Evolutionary conservation across 2,888 invertebrate genomes (phyloP), one percentile per base, ranked within the genome.

Genomic region (Selenia dentaria): DNA sequence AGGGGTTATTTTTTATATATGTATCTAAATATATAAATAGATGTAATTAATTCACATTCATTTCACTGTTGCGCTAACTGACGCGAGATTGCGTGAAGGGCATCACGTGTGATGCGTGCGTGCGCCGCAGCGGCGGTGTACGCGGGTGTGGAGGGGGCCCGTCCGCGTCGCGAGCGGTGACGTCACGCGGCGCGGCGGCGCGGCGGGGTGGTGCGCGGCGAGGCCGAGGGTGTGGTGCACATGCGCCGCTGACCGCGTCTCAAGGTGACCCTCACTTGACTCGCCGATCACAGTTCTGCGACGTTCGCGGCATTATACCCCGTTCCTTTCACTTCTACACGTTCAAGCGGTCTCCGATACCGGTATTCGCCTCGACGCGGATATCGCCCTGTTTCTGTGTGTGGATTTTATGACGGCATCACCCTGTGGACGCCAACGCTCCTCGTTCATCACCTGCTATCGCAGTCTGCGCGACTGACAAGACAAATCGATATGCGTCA

Each of bases 401-500:
- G 81, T 80, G 77, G 69, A 80, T 77, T 82, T 74, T 82, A 88
- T 81, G 87, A 67, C 81, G 77, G 74, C 88, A 88, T 22, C 22
- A 22, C 57, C 74, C 89, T 90, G 90, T 90, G 89, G 88, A 82
- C 89, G 43, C 80, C 89, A 70, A 87, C 88, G 83, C 77, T 89
- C 61, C 80, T 90, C 84, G 79, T 88, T 74, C 86, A 90, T 83
- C 89, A 90, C 74, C 79, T 89, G 54, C 75, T 89, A 74, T 89
- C 89, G 70, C 84, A 79, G 82, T 85, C 87, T 31, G 67, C 73
- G 66, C 75, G 84, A 75, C 86, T 86, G 87, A 84, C 85, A 82
- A 83, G 83, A 80, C 82, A 67, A 84, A 87, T 87, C 90, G 86
- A 90, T 88, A 90, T 90, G 90, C 89, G 90, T 74, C 89, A 86